Conservation (phyloP, 2,797 vertebrate species). For the Octomys mimax region DNA sequence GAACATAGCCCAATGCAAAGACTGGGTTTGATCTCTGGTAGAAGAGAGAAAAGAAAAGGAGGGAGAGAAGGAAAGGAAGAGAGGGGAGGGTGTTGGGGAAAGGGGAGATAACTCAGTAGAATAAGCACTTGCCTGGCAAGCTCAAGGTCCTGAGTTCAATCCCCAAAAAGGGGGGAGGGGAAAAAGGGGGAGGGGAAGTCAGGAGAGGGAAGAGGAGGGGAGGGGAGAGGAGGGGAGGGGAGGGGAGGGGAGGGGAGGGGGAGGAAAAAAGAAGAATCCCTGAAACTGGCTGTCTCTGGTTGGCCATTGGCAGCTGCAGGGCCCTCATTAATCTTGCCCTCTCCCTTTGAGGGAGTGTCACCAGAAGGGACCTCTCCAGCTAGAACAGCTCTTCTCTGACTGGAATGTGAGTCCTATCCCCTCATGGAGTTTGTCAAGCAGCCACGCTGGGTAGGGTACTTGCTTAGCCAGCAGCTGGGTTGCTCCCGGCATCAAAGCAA, state of each 20-base stretch:
- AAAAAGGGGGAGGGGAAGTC: too few relatives aligned
- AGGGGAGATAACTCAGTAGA: too few relatives aligned
- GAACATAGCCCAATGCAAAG: neutral
- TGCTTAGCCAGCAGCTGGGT: neutral
- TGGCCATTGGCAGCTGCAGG: neutral
- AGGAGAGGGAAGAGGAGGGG: neutral
- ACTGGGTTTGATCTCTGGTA: neutral
- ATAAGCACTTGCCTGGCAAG: too few relatives aligned
- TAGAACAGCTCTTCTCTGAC: neutral
- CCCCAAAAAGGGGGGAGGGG: too few relatives aligned
- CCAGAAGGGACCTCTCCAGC: neutral
- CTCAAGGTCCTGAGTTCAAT: too few relatives aligned
- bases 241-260: too few relatives aligned
- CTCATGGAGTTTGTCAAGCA: neutral
- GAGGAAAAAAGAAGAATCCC: neutral
- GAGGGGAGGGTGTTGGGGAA: too few relatives aligned
- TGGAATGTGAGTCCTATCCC: neutral
- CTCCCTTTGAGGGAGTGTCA: accelerated
- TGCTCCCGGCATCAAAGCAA: neutral
- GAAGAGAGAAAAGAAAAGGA: neutral
- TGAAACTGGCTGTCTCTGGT: neutral
- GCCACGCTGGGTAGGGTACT: neutral
- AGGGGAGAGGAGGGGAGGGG: too few relatives aligned
- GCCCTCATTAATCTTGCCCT: neutral
- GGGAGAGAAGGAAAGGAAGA: too few relatives aligned